A percentile compares a stretch with the other conserved stretches of the same genome.
Conservation (phyloP, 1,140 invertebrate species). For the Leptopilina boulardi region DNA sequence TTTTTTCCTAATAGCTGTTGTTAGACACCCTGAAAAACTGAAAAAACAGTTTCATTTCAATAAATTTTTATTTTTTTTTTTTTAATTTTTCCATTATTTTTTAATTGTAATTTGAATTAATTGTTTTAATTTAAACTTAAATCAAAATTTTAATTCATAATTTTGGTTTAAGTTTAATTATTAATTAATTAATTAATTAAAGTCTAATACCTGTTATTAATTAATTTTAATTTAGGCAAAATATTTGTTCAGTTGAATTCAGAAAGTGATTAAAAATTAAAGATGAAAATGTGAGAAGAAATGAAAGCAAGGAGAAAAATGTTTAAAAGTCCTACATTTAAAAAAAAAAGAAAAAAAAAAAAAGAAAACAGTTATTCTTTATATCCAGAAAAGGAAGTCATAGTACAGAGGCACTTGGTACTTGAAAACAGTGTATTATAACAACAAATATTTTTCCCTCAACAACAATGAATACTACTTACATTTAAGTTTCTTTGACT, state of each 20-base stretch:
- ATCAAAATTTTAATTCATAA: too few relatives aligned
- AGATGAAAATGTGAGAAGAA: neutral
- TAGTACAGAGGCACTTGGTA: conserved; percentile 1
- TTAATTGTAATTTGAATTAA: too few relatives aligned
- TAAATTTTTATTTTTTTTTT: too few relatives aligned
- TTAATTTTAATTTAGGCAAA: too few relatives aligned
- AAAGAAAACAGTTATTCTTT: neutral
- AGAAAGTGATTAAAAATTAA: neutral
- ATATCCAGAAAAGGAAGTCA: conserved; percentile 15
- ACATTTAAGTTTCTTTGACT: conserved; percentile 28
- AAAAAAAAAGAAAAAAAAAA: neutral
- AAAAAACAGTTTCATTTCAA: neutral
- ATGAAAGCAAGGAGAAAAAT: neutral
- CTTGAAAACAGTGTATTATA: neutral
- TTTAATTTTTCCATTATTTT: too few relatives aligned
- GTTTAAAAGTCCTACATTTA: neutral
- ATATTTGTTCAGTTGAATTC: too few relatives aligned
- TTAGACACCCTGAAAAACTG: too few relatives aligned
- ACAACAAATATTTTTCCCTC: conserved; percentile 1
- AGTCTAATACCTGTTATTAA: too few relatives aligned
- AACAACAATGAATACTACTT: conserved; percentile 25
- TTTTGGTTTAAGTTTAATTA: too few relatives aligned
- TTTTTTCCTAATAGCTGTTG: too few relatives aligned
- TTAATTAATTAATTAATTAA: too few relatives aligned
- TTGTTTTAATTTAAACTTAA: too few relatives aligned